A percentile compares a stretch with the other conserved stretches of the same genome.
Conservation (phyloP, 2,888 invertebrate species). For the Drosophila gaucha region DNA sequence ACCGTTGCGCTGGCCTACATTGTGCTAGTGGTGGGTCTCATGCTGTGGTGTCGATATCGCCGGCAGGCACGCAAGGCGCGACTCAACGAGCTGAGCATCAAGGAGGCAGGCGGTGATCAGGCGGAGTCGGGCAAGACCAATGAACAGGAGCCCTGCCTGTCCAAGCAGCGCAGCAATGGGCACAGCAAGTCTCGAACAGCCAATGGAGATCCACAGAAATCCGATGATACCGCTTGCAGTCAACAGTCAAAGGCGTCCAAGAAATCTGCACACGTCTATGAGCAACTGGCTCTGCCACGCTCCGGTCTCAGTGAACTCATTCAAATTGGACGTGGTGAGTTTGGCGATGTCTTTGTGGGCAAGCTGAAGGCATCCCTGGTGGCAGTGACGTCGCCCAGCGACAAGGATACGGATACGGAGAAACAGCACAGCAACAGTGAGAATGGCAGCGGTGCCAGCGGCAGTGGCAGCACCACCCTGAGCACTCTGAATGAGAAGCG, state of each 20-base stretch:
- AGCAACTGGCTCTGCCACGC: conserved; percentile 91
- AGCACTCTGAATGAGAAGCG: conserved; percentile 82
- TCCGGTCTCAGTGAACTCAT: conserved; percentile 89
- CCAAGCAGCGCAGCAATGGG: conserved; percentile 82
- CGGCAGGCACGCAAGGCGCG: conserved; percentile 86
- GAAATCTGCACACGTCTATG: conserved; percentile 87
- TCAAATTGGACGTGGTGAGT: conserved; percentile 93
- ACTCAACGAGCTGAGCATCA: conserved; percentile 86
- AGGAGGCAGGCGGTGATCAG: conserved; percentile 86
- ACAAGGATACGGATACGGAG: conserved; percentile 78
- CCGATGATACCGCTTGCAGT: conserved; percentile 88
- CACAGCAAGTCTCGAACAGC: conserved; percentile 83
- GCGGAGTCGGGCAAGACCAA: conserved; percentile 66
- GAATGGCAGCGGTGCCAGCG: conserved; percentile 69
- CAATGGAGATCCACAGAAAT: conserved; percentile 86
- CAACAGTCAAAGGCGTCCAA: conserved; percentile 88
- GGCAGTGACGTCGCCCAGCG: conserved; percentile 20
- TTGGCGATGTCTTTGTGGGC: conserved; percentile 95
- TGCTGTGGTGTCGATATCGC: conserved; percentile 95
- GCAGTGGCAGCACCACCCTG: conserved; percentile 65
- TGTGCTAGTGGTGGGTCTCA: conserved; percentile 94
- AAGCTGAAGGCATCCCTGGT: conserved; percentile 85
- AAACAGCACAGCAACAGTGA: conserved; percentile 79
- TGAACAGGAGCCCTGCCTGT: conserved; percentile 84
- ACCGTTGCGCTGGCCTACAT: conserved; percentile 97